Evolutionary conservation across 1,140 invertebrate species (phyloP).

Genomic region (Sarcophaga bullata): DNA sequence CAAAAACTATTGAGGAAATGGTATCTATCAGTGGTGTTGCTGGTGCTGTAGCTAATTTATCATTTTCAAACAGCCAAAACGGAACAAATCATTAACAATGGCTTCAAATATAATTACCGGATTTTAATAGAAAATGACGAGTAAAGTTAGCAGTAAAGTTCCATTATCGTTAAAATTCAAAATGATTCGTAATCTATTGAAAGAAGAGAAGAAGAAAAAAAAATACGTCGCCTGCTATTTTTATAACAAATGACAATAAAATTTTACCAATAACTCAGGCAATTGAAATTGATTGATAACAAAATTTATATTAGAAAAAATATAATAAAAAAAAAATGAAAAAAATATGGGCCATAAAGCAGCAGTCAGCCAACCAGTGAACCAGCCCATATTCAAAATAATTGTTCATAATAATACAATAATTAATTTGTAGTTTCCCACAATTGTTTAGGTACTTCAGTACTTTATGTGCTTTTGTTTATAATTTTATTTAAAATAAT

Average conservation of each 20-base stretch:
- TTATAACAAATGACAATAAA: background rate
- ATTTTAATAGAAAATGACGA: background rate
- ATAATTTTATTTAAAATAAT: no score
- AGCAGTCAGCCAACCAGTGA: background rate
- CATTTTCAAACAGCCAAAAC: background rate
- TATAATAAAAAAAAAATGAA: background rate
- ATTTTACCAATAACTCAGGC: background rate
- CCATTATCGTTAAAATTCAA: background rate
- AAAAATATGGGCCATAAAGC: background rate
- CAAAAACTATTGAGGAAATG: background rate
- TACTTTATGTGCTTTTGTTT: no score
- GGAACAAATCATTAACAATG: background rate
- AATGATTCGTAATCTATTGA: background rate
- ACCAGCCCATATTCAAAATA: background rate
- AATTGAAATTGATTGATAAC: conserved; percentile 4
- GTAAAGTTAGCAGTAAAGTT: background rate
- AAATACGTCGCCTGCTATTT: background rate
- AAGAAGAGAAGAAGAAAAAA: background rate
- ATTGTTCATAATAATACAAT: background rate
- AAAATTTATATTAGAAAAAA: background rate
- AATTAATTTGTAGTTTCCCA: conserved; percentile 10
- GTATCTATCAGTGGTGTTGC: background rate
- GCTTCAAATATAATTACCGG: background rate
- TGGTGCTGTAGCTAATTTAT: background rate
- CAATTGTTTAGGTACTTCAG: background rate